Conservation (phyloP, 2,113 vertebrate genomes). For the Bos indicus region DNA sequence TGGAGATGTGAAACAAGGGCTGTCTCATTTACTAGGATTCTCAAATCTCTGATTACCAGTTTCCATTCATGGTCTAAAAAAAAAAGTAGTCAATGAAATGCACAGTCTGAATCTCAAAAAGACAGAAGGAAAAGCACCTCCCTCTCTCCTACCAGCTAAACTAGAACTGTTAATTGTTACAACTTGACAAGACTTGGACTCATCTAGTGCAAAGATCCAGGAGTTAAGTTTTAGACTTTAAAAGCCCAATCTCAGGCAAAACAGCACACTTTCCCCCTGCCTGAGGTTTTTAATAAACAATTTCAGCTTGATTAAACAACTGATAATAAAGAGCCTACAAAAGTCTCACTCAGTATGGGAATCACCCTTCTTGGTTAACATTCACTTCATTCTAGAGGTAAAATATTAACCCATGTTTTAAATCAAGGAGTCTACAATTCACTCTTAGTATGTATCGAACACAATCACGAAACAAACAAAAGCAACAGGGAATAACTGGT, state of each 20-base stretch:
- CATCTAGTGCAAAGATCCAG: conserved; percentile 38
- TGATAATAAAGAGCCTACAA: neutral
- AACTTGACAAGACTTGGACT: conserved; percentile 32
- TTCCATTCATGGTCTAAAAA: conserved; percentile 31
- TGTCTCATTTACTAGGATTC: conserved; percentile 37
- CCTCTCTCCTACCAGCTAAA: neutral
- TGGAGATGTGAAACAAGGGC: conserved; percentile 40
- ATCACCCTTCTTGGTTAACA: conserved; percentile 13
- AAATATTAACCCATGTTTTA: neutral
- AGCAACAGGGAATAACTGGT: neutral
- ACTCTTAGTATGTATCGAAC: neutral
- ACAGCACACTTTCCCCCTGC: neutral
- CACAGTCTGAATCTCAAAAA: neutral
- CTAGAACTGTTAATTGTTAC: conserved; percentile 33
- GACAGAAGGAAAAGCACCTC: neutral
- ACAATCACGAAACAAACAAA: neutral
- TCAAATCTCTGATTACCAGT: conserved; percentile 43
- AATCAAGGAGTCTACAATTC: neutral
- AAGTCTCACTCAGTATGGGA: neutral
- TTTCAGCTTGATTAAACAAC: conserved; percentile 26
- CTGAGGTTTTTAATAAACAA: neutral
- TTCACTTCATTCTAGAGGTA: neutral
- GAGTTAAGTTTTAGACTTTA: conserved; percentile 8
- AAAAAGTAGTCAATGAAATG: conserved; percentile 35
- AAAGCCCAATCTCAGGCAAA: conserved; percentile 23